Conservation (phyloP, 2,797 vertebrate species). For the Triplophysa bombifrons region DNA sequence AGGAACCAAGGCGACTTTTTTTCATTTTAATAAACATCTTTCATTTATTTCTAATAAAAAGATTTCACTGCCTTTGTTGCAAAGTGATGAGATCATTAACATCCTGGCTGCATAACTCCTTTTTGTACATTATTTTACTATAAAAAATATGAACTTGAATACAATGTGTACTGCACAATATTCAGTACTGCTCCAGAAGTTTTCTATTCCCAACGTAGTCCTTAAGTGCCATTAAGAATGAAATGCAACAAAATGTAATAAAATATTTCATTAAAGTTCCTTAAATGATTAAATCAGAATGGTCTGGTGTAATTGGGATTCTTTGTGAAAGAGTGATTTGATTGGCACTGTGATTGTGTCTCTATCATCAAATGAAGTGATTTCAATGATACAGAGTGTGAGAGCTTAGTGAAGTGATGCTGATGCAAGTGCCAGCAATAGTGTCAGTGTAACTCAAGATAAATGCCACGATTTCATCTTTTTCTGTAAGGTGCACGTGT, state of each 20-base stretch:
- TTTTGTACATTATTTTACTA: neutral
- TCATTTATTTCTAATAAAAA: too few species aligned
- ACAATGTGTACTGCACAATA: neutral
- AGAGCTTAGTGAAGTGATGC: constrained; percentile 2
- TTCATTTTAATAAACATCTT: too few species aligned
- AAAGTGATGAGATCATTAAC: neutral
- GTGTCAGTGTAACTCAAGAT: neutral
- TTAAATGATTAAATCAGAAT: neutral
- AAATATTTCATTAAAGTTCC: neutral
- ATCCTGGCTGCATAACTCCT: neutral
- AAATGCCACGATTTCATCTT: neutral
- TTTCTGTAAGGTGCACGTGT: neutral
- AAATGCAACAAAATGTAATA: neutral
- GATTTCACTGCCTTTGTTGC: too few species aligned
- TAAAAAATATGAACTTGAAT: neutral
- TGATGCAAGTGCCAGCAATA: constrained; percentile 5
- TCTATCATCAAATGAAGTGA: constrained; percentile 1
- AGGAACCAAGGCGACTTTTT: too few species aligned
- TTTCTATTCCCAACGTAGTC: neutral
- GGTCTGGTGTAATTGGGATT: neutral
- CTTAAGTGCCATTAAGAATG: neutral
- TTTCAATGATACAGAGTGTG: neutral
- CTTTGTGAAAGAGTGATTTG: neutral
- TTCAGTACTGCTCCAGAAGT: neutral
- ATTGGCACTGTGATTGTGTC: neutral